Evolutionary conservation across 1,140 invertebrate species (phyloP), one percentile per base, ranked within the genome.

Genomic region (Leptopilina boulardi): DNA sequence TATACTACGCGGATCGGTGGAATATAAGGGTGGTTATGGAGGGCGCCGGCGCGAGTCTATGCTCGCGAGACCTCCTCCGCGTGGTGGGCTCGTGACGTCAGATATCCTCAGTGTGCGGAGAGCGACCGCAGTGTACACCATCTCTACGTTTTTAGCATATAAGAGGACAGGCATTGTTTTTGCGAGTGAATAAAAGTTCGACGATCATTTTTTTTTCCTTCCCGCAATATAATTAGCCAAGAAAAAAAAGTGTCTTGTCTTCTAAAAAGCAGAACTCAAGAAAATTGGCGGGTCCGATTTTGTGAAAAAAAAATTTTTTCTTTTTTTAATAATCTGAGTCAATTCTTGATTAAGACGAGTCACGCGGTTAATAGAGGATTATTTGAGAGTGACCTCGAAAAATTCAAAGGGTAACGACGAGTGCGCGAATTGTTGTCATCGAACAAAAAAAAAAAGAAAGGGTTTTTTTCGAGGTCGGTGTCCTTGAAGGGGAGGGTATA

Each of bases 1-100:
- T 41, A 38, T n/a, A 15, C 15, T 71, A 41, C 41, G 41, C 41
- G 19, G 30, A 71, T 71, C 30, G n/a, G 41, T 71, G n/a, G 76
- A 75, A 77, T 84, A 84, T 84, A 83, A 77, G 79, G 81, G 78
- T 82, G 73, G 83, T 80, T 82, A 81, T 82, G 82, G 84, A 81
- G 81, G 83, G 86, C 86, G 85, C 85, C 84, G 85, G 88, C 86
- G 87, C 87, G 85, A 80, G 82, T 84, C 83, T 82, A 83, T 80
- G 84, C 78, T 86, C 82, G 87, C 82, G 85, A 88, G 85, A 87
- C 88, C 84, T 86, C 87, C 87, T 88, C 88, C 87, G 88, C 87
- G 89, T 89, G 89, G 88, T 89, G 86, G 88, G 84, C 84, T 89
- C 85, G 84, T 90, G 89, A 90, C 89, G 89, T 90, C 89, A 90